phyloP scores from a whole-genome alignment of 2,113 vertebrate species.

The Syrmaticus mikado region DNA sequence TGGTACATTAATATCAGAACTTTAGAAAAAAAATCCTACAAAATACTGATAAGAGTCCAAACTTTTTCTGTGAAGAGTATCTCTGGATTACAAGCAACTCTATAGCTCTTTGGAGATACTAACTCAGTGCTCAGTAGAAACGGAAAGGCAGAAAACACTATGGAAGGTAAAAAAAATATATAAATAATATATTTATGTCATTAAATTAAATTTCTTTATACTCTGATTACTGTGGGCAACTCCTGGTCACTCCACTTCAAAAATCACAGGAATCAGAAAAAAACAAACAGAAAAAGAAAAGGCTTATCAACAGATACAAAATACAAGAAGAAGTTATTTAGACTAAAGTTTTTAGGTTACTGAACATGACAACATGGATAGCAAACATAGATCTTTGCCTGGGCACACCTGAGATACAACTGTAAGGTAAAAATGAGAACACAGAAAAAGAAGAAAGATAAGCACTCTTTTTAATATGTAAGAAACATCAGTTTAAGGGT shows the following conservation, averaged over 20 bases:
- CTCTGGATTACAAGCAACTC: background rate
- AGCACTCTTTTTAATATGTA: background rate
- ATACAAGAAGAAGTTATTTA: background rate
- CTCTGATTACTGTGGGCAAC: fast-evolving
- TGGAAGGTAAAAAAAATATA: background rate
- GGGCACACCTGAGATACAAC: background rate
- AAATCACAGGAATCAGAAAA: background rate
- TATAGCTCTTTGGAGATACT: background rate
- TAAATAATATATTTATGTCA: background rate
- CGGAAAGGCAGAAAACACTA: background rate
- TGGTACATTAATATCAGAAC: background rate
- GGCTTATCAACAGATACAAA: background rate
- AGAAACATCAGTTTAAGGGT: background rate
- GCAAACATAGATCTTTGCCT: background rate
- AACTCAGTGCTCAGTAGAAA: background rate
- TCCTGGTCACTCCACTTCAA: background rate
- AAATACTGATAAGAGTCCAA: background rate
- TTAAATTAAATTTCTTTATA: background rate
- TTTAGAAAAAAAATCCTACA: background rate
- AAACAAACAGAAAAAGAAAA: background rate
- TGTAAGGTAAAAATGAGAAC: background rate
- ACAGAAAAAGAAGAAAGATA: background rate
- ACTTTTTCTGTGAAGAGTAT: background rate
- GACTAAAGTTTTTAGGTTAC: background rate
- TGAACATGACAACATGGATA: background rate